Percentiles rank a stretch among this genome's conserved stretches.
Evolutionary conservation across 2,797 vertebrate species (phyloP).

Genomic region (Anisognathus igniventris): DNA sequence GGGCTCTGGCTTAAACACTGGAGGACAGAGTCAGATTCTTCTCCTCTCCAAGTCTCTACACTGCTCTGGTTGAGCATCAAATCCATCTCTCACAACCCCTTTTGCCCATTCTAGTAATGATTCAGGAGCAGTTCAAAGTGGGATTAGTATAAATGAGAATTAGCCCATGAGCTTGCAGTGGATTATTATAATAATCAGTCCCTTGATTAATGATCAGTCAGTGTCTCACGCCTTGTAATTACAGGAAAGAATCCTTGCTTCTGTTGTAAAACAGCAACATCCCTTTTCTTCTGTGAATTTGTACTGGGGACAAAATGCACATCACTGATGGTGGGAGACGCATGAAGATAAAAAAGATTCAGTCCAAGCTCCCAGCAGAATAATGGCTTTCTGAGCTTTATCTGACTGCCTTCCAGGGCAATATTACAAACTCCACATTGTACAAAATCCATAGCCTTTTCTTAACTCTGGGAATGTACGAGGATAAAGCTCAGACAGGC

Average conservation of each 20-base stretch:
- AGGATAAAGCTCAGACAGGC: neutral
- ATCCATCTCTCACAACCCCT: fast-evolving
- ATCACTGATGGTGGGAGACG: neutral
- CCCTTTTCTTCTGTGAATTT: neutral
- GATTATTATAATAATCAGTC: conserved; percentile 20
- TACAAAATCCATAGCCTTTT: neutral
- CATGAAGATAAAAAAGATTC: neutral
- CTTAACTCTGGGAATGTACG: neutral
- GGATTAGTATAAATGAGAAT: conserved; percentile 29
- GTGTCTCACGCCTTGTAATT: neutral
- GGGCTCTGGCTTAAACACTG: neutral
- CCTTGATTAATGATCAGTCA: conserved; percentile 32
- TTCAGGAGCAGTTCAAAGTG: neutral
- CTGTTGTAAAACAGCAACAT: neutral
- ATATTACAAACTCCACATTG: neutral
- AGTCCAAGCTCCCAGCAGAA: neutral
- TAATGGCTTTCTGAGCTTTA: neutral
- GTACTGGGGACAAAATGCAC: neutral
- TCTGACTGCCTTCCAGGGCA: neutral
- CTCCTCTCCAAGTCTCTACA: neutral
- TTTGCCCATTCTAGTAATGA: neutral
- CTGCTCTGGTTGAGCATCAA: neutral
- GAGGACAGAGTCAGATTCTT: neutral
- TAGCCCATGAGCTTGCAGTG: neutral
- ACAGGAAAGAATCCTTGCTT: conserved; percentile 14